Evolutionary conservation across 92 coral and sea anemone species (phyloP).

Genomic region (Parazoanthus darwini): DNA sequence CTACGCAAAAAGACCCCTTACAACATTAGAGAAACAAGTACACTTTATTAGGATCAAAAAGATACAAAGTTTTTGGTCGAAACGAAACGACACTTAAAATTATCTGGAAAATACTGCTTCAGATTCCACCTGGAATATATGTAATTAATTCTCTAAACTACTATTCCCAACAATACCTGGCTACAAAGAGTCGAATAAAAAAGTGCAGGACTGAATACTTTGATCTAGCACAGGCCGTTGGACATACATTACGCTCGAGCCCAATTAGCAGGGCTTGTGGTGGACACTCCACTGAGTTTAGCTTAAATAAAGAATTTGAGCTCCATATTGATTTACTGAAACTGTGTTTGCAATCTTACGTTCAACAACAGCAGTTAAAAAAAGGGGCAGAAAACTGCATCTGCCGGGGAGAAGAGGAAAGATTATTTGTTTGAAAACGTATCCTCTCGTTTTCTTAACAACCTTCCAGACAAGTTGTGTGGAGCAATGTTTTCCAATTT

Average conservation of each 20-base stretch:
- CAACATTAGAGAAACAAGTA: background rate
- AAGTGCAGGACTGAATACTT: background rate
- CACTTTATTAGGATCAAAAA: conserved; percentile 17
- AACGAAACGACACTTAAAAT: background rate
- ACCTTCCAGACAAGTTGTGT: no score
- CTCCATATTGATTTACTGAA: background rate
- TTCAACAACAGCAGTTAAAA: background rate
- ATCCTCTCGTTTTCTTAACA: no score
- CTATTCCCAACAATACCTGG: background rate
- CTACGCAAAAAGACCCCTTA: background rate
- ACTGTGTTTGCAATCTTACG: background rate
- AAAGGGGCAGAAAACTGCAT: background rate
- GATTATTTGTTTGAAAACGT: no score
- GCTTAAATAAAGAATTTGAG: background rate
- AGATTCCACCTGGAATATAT: background rate
- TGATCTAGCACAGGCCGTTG: background rate
- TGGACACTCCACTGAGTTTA: background rate
- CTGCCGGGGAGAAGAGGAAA: background rate
- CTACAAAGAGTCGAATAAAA: background rate
- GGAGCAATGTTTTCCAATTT: no score
- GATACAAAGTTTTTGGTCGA: background rate
- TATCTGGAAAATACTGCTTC: background rate
- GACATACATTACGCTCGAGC: background rate
- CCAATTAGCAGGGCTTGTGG: conserved; percentile 4
- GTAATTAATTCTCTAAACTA: background rate